Percentiles rank a stretch among this genome's conserved stretches.
Evolutionary conservation across 2,888 invertebrate species (phyloP).

Genomic region (Leptinotarsa haldemani): DNA sequence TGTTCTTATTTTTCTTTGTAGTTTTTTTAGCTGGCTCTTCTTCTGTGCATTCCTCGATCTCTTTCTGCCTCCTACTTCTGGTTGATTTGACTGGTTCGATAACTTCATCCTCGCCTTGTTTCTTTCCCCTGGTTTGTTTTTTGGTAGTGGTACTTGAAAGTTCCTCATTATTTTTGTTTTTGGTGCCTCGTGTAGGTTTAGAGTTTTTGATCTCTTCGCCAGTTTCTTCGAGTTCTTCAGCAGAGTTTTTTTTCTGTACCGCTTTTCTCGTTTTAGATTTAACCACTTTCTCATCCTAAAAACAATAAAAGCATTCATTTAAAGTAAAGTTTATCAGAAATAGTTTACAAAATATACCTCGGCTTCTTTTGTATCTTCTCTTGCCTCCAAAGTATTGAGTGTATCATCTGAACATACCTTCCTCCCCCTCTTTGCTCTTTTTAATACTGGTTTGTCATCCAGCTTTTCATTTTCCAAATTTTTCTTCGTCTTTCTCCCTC

Average conservation of each 20-base stretch:
- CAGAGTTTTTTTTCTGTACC: not conserved
- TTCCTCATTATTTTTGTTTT: not conserved
- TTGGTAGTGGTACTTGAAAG: not conserved
- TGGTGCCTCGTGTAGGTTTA: conserved; percentile 1
- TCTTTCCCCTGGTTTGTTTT: conserved; percentile 12
- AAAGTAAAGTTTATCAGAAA: too few relatives aligned
- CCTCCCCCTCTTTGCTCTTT: conserved; percentile 4
- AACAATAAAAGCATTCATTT: not conserved
- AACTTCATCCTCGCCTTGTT: conserved; percentile 16
- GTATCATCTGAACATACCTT: conserved; percentile 9
- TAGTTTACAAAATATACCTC: not conserved
- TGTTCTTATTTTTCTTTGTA: conserved; percentile 14
- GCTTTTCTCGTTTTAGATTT: not conserved
- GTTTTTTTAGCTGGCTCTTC: conserved; percentile 18
- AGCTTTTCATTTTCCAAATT: not conserved
- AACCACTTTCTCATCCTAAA: not conserved
- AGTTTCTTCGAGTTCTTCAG: not conserved
- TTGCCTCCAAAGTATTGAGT: conserved; percentile 9
- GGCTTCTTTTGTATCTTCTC: not conserved
- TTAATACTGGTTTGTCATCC: not conserved
- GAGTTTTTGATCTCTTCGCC: not conserved
- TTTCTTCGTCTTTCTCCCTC: conserved; percentile 1
- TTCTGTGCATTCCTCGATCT: not conserved
- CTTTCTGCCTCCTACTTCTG: not conserved
- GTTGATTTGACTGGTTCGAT: conserved; percentile 9